Evolutionary conservation across 2,113 vertebrate genomes (phyloP).

Genomic region (Nycticryphes semicollaris): DNA sequence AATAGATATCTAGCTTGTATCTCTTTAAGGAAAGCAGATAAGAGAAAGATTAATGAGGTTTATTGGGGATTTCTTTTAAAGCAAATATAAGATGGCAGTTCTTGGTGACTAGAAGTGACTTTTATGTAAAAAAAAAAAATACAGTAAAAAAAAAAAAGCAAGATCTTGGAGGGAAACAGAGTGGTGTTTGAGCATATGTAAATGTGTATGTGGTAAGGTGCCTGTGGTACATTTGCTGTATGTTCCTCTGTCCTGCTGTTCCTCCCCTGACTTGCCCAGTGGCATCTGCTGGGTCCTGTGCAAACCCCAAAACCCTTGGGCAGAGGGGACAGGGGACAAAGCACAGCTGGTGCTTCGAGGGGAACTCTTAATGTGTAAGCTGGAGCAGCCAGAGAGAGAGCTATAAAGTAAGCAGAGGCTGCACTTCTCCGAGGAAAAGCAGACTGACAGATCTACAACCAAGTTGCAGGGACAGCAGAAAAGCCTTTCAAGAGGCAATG

Average conservation of each 20-base stretch:
- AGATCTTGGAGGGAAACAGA: background rate
- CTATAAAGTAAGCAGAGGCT: background rate
- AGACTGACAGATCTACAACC: background rate
- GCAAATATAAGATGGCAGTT: background rate
- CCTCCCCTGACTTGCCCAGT: background rate
- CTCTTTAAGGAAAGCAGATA: background rate
- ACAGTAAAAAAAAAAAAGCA: background rate
- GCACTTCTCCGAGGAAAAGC: background rate
- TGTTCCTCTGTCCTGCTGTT: background rate
- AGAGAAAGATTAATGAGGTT: constrained; percentile 2
- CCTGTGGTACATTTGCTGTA: background rate
- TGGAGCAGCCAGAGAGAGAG: background rate
- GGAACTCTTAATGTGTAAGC: background rate
- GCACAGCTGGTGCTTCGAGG: background rate
- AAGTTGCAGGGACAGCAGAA: constrained; percentile 9
- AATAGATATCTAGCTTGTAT: background rate
- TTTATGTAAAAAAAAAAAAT: background rate
- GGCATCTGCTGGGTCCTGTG: background rate
- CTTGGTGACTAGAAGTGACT: background rate
- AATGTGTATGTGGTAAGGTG: background rate
- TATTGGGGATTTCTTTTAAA: background rate
- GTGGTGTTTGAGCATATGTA: background rate
- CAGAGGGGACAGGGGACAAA: background rate
- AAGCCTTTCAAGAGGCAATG: background rate
- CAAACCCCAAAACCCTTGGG: rapidly evolving